phyloP scores from a whole-genome alignment of 1,140 invertebrate species.

The Paralvinella palmiformis region DNA sequence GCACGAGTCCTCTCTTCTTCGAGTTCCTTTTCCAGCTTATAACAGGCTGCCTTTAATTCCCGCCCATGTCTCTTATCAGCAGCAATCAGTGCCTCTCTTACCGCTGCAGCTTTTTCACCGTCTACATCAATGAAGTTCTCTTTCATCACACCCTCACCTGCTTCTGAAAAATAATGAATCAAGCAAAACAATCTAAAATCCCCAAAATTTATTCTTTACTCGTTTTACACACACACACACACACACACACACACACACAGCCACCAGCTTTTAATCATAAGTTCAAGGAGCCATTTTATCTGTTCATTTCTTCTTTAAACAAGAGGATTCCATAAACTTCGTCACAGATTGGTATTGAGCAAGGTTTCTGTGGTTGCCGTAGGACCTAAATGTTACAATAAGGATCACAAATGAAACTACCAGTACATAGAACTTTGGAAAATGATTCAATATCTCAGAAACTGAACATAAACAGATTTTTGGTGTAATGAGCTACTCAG shows the following conservation, averaged over 20 bases:
- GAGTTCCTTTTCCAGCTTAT: conserved; percentile 25
- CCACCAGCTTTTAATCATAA: not conserved
- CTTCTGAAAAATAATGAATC: conserved; percentile 23
- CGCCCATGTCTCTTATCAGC: conserved; percentile 32
- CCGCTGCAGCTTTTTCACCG: conserved; percentile 23
- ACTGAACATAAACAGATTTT: too few relatives aligned
- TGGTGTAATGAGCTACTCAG: too few relatives aligned
- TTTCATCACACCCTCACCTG: conserved; percentile 28
- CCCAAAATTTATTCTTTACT: not conserved
- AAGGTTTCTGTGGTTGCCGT: too few relatives aligned
- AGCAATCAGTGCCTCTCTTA: conserved; percentile 29
- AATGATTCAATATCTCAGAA: too few relatives aligned
- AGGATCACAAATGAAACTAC: too few relatives aligned
- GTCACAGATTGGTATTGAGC: too few relatives aligned
- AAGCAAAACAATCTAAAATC: too few relatives aligned
- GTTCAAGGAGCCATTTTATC: not conserved
- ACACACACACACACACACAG: not conserved
- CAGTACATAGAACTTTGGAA: too few relatives aligned
- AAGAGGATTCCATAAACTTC: too few relatives aligned
- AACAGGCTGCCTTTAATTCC: conserved; percentile 32
- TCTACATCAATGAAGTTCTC: conserved; percentile 24
- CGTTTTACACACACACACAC: not conserved
- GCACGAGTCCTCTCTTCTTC: conserved; percentile 28
- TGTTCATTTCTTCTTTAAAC: not conserved
- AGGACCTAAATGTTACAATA: too few relatives aligned